Percentiles rank a stretch among this genome's conserved stretches.
These are phyloP conservation scores for Onthophagus sagittarius DNA, from an alignment of 2,888 invertebrate genomes.

Conservation along the genomic window DNA sequence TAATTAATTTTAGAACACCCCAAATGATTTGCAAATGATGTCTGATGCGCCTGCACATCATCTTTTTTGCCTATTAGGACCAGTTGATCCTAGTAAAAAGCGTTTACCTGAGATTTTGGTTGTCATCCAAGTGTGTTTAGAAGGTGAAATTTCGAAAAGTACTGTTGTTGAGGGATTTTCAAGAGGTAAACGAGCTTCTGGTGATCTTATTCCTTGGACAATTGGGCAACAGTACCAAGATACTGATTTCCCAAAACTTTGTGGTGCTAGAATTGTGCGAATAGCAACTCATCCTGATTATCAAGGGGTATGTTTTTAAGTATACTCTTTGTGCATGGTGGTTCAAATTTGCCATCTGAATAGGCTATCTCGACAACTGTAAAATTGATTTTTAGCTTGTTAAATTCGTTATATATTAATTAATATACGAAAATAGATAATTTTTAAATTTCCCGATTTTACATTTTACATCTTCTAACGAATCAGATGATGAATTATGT, in stretches of 20 bases:
- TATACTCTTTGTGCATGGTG: no score
- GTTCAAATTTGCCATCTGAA: no score
- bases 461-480: no score
- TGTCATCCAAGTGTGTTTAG: slow-evolving; percentile 80
- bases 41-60: slow-evolving; percentile 99
- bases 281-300: slow-evolving; percentile 99
- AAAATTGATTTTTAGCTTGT: no score
- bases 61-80: slow-evolving; percentile 89
- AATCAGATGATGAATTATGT: no score
- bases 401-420: no score
- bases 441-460: no score
- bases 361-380: no score
- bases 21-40: slow-evolving; percentile 97
- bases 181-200: slow-evolving; percentile 86
- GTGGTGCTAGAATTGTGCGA: slow-evolving; percentile 88
- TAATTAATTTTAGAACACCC: slow-evolving; percentile 70
- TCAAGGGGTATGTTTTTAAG: slow-evolving; percentile 64
- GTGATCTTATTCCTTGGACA: slow-evolving; percentile 99
- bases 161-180: slow-evolving; percentile 76
- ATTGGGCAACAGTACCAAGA: slow-evolving; percentile 95
- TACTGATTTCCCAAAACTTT: slow-evolving; percentile 83
- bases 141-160: slow-evolving; percentile 68
- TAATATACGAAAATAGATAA: no score
- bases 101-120: slow-evolving; percentile 89
- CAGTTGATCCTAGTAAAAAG: slow-evolving; percentile 68